phyloP scores from a whole-genome alignment of 2,888 invertebrate genomes.

The Drosophila acutilabella region DNA sequence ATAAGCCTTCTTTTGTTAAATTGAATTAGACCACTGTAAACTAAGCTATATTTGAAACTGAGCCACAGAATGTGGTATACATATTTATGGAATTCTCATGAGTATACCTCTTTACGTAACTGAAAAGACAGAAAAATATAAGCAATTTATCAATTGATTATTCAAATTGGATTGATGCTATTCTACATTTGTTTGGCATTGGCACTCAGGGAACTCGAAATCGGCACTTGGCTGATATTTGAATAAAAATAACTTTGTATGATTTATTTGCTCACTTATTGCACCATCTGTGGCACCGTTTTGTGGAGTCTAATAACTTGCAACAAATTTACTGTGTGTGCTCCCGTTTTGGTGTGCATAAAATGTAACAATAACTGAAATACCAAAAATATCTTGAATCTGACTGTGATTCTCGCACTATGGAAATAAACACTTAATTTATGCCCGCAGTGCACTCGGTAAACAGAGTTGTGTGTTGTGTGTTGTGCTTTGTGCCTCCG shows the following conservation, averaged over 20 bases:
- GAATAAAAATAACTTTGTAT: constrained; percentile 44
- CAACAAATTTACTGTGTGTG: constrained; percentile 32
- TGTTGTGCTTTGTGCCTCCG: constrained; percentile 32
- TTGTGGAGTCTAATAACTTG: background rate
- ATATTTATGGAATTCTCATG: constrained; percentile 2
- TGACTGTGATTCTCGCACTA: constrained; percentile 11
- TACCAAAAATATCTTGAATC: constrained; percentile 3
- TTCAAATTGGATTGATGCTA: constrained; percentile 34
- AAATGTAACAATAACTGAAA: constrained; percentile 47
- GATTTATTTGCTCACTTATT: constrained; percentile 35
- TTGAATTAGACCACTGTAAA: constrained; percentile 2
- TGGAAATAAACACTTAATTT: constrained; percentile 60
- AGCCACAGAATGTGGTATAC: background rate
- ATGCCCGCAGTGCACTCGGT: constrained; percentile 42
- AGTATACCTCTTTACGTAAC: background rate
- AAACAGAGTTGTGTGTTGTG: constrained; percentile 33
- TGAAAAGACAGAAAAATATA: background rate
- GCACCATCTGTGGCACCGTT: constrained; percentile 6
- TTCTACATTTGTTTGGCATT: constrained; percentile 20
- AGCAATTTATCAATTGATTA: constrained; percentile 40
- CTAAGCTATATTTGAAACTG: constrained; percentile 11
- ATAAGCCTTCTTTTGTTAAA: background rate
- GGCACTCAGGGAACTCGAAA: constrained; percentile 13
- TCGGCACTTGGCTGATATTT: constrained; percentile 25
- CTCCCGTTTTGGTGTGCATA: constrained; percentile 36